These are phyloP conservation scores for Danionella cerebrum DNA, from an alignment of 2,113 vertebrate genomes.

Conservation along the genomic window DNA sequence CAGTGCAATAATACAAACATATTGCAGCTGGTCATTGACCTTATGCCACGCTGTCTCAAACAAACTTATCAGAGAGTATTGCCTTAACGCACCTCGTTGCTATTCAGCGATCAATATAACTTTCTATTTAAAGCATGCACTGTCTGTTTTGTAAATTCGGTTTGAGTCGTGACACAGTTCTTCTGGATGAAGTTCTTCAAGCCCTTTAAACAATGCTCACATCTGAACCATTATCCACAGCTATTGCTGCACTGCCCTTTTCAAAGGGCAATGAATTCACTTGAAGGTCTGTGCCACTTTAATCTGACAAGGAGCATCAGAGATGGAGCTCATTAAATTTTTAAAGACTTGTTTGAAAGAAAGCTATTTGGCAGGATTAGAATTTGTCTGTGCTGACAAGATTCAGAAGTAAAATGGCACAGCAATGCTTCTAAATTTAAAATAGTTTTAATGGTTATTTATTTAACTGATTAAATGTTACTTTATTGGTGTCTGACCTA, in stretches of 20 bases:
- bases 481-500: too few relatives aligned
- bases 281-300: not conserved
- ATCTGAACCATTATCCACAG: conserved; percentile 10
- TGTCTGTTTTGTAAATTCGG: conserved; percentile 1
- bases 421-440: too few relatives aligned
- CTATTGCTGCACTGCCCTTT: not conserved
- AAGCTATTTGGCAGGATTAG: not conserved
- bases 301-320: not conserved
- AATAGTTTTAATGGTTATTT: too few relatives aligned
- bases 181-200: conserved; percentile 18
- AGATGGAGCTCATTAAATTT: not conserved
- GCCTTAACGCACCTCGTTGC: not conserved
- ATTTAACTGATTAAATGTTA: too few relatives aligned
- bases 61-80: not conserved
- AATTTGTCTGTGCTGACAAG: not conserved
- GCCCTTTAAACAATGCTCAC: conserved; percentile 20
- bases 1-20: too few relatives aligned
- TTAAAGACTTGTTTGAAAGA: not conserved
- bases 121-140: not conserved
- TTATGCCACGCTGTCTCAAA: not conserved
- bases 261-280: conserved; percentile 3
- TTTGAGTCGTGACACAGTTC: conserved; percentile 12
- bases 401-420: not conserved
- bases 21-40: too few relatives aligned
- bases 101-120: not conserved